phyloP scores from a whole-genome alignment of 35 echinoderm and acorn worm species.

The Apostichopus californicus region DNA sequence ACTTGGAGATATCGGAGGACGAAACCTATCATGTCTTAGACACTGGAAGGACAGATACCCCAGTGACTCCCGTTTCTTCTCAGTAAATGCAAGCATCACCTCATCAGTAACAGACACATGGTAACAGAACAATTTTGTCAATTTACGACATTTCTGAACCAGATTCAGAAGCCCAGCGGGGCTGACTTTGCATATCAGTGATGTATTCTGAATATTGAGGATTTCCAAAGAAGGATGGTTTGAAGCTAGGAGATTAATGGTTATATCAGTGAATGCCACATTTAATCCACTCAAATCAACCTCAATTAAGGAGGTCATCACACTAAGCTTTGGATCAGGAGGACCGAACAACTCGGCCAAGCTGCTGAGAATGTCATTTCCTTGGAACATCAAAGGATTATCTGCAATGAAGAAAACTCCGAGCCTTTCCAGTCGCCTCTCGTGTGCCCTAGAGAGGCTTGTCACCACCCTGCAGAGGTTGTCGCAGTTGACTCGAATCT shows the following conservation, averaged over 20 bases:
- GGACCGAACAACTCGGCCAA: slow-evolving; percentile 94
- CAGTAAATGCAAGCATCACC: slow-evolving; percentile 60
- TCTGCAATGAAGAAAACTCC: slow-evolving; percentile 78
- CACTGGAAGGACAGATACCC: slow-evolving; percentile 75
- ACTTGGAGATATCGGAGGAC: slow-evolving; percentile 59
- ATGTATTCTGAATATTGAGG: slow-evolving; percentile 88
- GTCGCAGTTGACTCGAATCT: slow-evolving; percentile 55
- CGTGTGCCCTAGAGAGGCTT: slow-evolving; percentile 51
- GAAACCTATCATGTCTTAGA: slow-evolving; percentile 84
- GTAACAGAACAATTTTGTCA: slow-evolving; percentile 60
- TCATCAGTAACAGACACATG: slow-evolving; percentile 82
- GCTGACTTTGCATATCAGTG: slow-evolving; percentile 78
- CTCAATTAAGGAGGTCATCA: slow-evolving; percentile 65
- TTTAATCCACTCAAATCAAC: slow-evolving; percentile 75
- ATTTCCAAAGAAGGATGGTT: slow-evolving; percentile 73
- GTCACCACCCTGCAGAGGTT: slow-evolving; percentile 74
- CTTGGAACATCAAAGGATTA: slow-evolving; percentile 93
- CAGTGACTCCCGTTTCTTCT: slow-evolving; percentile 54
- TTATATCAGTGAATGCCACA: slow-evolving; percentile 61
- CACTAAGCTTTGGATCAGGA: slow-evolving; percentile 55
- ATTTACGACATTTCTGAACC: slow-evolving; percentile 74
- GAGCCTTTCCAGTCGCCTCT: slow-evolving; percentile 73
- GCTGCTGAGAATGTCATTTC: slow-evolving; percentile 72
- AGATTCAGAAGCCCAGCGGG: slow-evolving; percentile 68
- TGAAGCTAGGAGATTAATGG: slow-evolving; percentile 72